Percentiles rank a stretch among this genome's conserved stretches.
Evolutionary conservation across 1,140 invertebrate genomes (phyloP).

Genomic region (Lineus longissimus): DNA sequence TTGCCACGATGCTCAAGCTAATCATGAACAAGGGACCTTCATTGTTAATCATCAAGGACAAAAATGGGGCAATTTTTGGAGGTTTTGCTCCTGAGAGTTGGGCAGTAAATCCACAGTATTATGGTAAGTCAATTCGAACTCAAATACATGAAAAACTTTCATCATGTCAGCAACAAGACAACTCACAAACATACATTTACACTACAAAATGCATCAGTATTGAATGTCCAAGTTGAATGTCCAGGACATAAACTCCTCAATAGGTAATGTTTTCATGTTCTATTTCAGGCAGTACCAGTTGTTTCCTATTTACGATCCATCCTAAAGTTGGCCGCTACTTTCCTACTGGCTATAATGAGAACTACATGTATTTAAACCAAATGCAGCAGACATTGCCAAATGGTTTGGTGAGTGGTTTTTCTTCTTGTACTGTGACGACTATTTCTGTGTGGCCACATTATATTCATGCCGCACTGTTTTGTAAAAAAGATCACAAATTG

Average conservation of each 20-base stretch:
- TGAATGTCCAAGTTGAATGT: too few relatives aligned
- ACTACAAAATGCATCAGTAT: too few relatives aligned
- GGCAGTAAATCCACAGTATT: constrained; percentile 68
- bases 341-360: constrained; percentile 76
- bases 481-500: too few relatives aligned
- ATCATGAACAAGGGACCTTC: constrained; percentile 44
- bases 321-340: constrained; percentile 74
- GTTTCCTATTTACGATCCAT: constrained; percentile 77
- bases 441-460: too few relatives aligned
- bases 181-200: too few relatives aligned
- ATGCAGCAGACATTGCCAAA: constrained; percentile 88
- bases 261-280: constrained; percentile 9
- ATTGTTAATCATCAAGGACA: constrained; percentile 60
- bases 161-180: too few relatives aligned
- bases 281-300: constrained; percentile 63
- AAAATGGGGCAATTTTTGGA: constrained; percentile 79
- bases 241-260: too few relatives aligned
- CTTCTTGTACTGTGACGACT: too few relatives aligned
- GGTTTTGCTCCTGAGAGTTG: constrained; percentile 77
- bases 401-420: constrained; percentile 67
- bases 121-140: constrained; percentile 46
- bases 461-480: too few relatives aligned
- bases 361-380: constrained; percentile 86
- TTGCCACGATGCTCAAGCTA: constrained; percentile 40
- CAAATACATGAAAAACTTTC: not conserved